These are phyloP conservation scores for Seriola quinqueradiata DNA, from an alignment of 2,113 vertebrate species.

Conservation along the genomic window DNA sequence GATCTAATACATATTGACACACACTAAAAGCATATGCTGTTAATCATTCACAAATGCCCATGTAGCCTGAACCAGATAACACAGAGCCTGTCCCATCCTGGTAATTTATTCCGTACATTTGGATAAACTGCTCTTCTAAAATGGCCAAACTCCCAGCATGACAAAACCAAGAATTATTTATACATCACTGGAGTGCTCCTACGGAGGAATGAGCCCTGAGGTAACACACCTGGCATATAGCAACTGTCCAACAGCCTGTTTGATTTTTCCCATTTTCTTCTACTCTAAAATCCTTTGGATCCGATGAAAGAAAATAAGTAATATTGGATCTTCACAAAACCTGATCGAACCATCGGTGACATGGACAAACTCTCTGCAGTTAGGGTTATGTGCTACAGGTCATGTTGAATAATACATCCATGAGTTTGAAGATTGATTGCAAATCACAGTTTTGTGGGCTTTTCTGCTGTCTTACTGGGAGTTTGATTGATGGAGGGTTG, in stretches of 20 bases:
- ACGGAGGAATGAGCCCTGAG: slow-evolving; percentile 39
- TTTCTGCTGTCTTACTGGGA: too few relatives aligned
- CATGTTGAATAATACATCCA: background rate
- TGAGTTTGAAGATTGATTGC: background rate
- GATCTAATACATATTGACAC: slow-evolving; percentile 20
- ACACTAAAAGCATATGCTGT: slow-evolving; percentile 14
- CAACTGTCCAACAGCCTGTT: background rate
- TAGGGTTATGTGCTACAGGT: background rate
- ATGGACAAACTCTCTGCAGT: background rate
- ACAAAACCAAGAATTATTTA: slow-evolving; percentile 26
- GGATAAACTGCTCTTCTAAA: slow-evolving; percentile 18
- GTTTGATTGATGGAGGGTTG: background rate
- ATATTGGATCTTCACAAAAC: background rate
- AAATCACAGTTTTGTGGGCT: background rate
- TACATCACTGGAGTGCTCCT: slow-evolving; percentile 6
- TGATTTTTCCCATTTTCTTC: slow-evolving; percentile 6
- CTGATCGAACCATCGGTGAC: background rate
- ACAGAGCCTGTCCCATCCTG: slow-evolving; percentile 9
- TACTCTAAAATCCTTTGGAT: background rate
- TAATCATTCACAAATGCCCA: slow-evolving; percentile 55
- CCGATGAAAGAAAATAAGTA: background rate
- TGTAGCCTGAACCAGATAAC: slow-evolving; percentile 14
- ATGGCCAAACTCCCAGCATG: background rate
- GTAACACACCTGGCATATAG: slow-evolving; percentile 46
- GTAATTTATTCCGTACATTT: slow-evolving; percentile 48